Base-by-base conservation (phyloP, 2,113 vertebrate species). In the Salvelinus sp. region DNA sequence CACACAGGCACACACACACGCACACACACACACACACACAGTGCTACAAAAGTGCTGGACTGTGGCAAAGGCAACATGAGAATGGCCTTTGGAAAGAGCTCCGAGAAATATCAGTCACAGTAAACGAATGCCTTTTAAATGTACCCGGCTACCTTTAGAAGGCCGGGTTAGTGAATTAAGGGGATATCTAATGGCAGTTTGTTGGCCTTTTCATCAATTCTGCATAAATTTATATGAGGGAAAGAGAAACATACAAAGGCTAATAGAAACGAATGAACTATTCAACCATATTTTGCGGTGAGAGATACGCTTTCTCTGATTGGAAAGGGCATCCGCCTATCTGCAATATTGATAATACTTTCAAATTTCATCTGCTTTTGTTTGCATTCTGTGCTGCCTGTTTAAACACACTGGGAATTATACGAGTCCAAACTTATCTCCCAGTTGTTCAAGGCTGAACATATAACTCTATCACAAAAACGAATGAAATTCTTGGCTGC, bases 311-410 rank as follows among this genome's bases (percentile, higher is more conserved):
- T 95, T 96, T 95, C 96, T 96, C 96, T 97, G 95, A 97, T 97
- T 96, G 95, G 95, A 98, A 98, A 98, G 96, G 96, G 96, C 96
- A 97, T 96, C 96, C 96, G 95, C 97, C 97, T 98, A 97, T 98
- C 98, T 97, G 95, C 96, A 96, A 95, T 97, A 99, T 98, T 99
- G 97, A 99, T 98, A 99, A 98, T 98, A 97, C 96, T 98, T 99
- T 98, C 96, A 98, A 97, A 98, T 99, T 99, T 99, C 96, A 98
- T 97, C 96, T 98, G 97, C 97, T 98, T 98, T 98, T 99, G 98
- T 99, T 99, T 99, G 98, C 96, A 95, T 97, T 99, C 95, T 94
- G 95, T 93, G 95, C 86, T 94, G 95, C 96, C 96, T 99, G 98
- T 98, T 99, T 97, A 97, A 99, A 99, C 97, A 99, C 95, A 96